Evolutionary conservation across 2,888 invertebrate species (phyloP), one percentile per base, ranked within the genome.

Genomic region (Nymphalis polychloros): DNA sequence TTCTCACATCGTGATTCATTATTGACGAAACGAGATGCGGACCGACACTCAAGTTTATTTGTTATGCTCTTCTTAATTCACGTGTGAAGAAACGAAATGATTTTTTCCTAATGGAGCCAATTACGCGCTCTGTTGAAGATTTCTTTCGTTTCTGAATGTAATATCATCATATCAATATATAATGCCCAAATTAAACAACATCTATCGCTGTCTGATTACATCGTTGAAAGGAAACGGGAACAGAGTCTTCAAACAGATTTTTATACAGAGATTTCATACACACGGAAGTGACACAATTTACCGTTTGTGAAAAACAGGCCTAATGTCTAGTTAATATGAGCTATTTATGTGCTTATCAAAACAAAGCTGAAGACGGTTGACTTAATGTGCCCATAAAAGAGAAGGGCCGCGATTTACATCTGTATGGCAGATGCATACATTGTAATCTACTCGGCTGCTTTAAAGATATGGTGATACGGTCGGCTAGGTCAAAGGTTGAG

Each of bases 1-100:
- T 89, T 91, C 90, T 89, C 90, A 90, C 88, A 89, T 87, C 83
- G 89, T 92, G 91, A 90, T 90, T 92, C 91, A 88, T 88, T 82
- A 79, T 78, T 75, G 76, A 83, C 82, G 82, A 80, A 84, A 83
- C 81, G 80, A 84, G 81, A 79, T 79, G 79, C 81, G 79, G 79
- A 80, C 78, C 80, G 76, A 79, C 83, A 81, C 83, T 85, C 79
- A 76, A 83, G 78, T 84, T 85, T 86, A 84, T 87, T 85, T 86
- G 83, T 89, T 86, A 83, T 81, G 79, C 83, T 82, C 83, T 76
- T 82, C 86, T 88, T 85, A 85, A 89, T 89, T 89, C 82, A 85
- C 84, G 80, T 78, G 78, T 82, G 83, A 85, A 84, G 84, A 83
- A 85, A 84, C 81, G 75, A 78, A 70, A 74, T 69, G 70, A 73